A percentile compares a stretch with the other conserved stretches of the same genome.
Evolutionary conservation across 2,797 vertebrate genomes (phyloP).

Genomic region (Xiphophorus birchmanni): DNA sequence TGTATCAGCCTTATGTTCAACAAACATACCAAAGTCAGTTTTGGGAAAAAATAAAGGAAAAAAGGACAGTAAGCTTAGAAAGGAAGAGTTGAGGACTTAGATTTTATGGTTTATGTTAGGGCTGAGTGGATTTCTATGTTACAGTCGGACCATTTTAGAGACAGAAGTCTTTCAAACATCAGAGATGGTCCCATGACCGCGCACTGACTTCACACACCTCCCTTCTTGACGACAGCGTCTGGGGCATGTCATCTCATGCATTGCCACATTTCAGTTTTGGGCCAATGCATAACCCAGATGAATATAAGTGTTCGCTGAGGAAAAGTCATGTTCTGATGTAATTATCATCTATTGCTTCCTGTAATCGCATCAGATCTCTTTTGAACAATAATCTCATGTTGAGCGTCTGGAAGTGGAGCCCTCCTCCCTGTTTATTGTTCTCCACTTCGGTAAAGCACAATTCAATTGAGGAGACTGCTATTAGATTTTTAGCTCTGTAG

Average conservation of each 20-base stretch:
- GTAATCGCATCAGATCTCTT: slow-evolving; percentile 93
- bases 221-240: slow-evolving; percentile 14
- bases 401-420: slow-evolving; percentile 89
- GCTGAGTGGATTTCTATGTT: neutral
- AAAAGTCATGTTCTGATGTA: slow-evolving; percentile 91
- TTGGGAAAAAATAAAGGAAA: neutral
- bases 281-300: slow-evolving; percentile 82
- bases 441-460: slow-evolving; percentile 95
- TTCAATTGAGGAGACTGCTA: slow-evolving; percentile 92
- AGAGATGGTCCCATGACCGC: slow-evolving; percentile 46
- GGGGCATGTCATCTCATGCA: slow-evolving; percentile 60
- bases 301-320: slow-evolving; percentile 81
- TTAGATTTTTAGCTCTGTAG: slow-evolving; percentile 96
- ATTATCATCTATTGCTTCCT: slow-evolving; percentile 98
- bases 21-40: neutral
- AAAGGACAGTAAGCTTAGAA: neutral
- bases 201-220: slow-evolving; percentile 40
- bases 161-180: slow-evolving; percentile 6
- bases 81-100: neutral
- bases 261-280: slow-evolving; percentile 76
- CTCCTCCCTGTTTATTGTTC: slow-evolving; percentile 96
- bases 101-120: neutral
- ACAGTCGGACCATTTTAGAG: neutral
- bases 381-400: slow-evolving; percentile 93
- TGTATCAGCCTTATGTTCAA: neutral